Evolutionary conservation across 2,888 invertebrate genomes (phyloP).

Genomic region (Limulus polyphemus): DNA sequence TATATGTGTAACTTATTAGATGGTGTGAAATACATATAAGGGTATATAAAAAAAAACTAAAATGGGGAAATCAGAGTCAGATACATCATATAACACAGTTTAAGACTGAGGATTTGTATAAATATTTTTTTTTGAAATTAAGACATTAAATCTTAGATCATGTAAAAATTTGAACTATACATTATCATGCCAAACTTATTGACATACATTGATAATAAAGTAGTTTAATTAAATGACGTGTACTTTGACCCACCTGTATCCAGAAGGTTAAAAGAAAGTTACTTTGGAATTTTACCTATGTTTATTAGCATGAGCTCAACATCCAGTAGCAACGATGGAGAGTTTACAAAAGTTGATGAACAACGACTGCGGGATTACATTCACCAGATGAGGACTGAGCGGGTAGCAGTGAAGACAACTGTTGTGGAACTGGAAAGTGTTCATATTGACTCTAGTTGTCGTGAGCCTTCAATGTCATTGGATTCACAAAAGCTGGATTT

Average conservation of each 20-base stretch:
- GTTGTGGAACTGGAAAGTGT: slow-evolving; percentile 53
- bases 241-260: background rate
- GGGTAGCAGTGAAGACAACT: slow-evolving; percentile 56
- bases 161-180: too few relatives aligned
- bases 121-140: too few relatives aligned
- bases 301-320: slow-evolving; percentile 36
- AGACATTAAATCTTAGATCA: too few relatives aligned
- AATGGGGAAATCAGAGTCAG: too few relatives aligned
- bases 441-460: slow-evolving; percentile 35
- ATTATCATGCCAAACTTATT: too few relatives aligned
- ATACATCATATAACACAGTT: too few relatives aligned
- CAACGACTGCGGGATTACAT: slow-evolving; percentile 60
- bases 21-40: too few relatives aligned
- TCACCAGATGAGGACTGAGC: slow-evolving; percentile 60
- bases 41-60: too few relatives aligned
- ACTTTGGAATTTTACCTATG: background rate
- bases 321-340: slow-evolving; percentile 35
- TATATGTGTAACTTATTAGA: too few relatives aligned
- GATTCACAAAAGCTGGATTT: slow-evolving; percentile 62
- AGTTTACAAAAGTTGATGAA: slow-evolving; percentile 45
- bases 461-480: slow-evolving; percentile 34
- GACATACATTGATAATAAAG: too few relatives aligned
- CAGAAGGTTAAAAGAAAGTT: background rate
- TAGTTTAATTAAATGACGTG: too few relatives aligned
- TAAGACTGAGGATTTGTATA: too few relatives aligned